A percentile compares a stretch with the other conserved stretches of the same genome.
Conservation (phyloP, 2,888 invertebrate species). For the Malthinus flaveolus region DNA sequence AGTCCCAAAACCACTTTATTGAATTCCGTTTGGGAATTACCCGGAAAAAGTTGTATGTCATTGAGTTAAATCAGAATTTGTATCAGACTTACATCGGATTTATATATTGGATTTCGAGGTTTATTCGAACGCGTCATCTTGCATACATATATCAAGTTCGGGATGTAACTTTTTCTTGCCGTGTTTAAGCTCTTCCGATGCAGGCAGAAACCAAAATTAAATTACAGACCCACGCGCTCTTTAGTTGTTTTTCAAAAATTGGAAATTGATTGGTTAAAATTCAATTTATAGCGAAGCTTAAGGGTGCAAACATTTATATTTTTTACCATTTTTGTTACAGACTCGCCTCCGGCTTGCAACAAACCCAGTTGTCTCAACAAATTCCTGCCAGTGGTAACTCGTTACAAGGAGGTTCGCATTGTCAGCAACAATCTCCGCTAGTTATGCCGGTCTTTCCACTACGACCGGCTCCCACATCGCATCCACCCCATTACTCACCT, state of each 20-base stretch:
- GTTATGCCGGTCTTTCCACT: conserved; percentile 89
- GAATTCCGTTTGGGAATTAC: conserved; percentile 33
- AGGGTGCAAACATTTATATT: neutral
- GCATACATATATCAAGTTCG: conserved; percentile 28
- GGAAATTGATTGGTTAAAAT: conserved; percentile 20
- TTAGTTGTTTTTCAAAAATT: conserved; percentile 9
- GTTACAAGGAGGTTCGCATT: conserved; percentile 62
- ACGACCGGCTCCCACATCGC: conserved; percentile 62
- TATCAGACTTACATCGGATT: conserved; percentile 32
- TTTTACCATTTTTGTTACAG: conserved; percentile 49
- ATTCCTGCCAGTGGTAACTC: conserved; percentile 66
- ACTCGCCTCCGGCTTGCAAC: conserved; percentile 57
- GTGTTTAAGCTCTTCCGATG: neutral
- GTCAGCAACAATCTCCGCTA: conserved; percentile 75
- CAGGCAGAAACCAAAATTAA: conserved; percentile 14
- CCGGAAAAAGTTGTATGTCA: conserved; percentile 37
- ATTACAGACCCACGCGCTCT: neutral
- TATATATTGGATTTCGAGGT: conserved; percentile 36
- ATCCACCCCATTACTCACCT: conserved; percentile 82
- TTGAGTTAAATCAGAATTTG: conserved; percentile 38
- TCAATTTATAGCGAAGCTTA: conserved; percentile 26
- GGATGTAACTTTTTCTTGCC: conserved; percentile 9
- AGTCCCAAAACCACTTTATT: conserved; percentile 33
- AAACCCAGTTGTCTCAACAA: conserved; percentile 61
- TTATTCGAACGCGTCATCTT: conserved; percentile 35